Evolutionary conservation across 2,797 vertebrate species (phyloP).

Genomic region (Notolabrus celidotus): DNA sequence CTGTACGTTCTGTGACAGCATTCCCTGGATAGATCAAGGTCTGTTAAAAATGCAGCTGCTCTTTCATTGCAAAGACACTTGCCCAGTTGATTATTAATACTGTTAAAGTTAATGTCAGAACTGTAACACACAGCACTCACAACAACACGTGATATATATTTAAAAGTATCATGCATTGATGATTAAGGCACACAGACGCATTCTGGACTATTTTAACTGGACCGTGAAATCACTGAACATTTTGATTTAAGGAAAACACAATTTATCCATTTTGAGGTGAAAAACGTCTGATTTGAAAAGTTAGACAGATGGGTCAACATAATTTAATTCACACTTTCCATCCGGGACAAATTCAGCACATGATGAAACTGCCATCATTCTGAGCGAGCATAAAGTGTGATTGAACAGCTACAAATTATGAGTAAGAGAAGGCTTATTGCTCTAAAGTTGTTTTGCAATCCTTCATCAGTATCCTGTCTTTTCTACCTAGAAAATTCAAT

Average conservation of each 20-base stretch:
- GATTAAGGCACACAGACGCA: too few relatives aligned
- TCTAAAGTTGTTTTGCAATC: conserved; percentile 7
- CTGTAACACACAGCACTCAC: neutral
- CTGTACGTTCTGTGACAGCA: neutral
- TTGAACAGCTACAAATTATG: neutral
- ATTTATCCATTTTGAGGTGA: too few relatives aligned
- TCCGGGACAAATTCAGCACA: neutral
- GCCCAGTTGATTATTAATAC: conserved; percentile 5
- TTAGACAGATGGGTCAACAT: neutral
- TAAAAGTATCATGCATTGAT: neutral
- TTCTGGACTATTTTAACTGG: too few relatives aligned
- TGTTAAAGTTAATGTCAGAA: neutral
- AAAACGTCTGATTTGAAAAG: neutral
- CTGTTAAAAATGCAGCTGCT: conserved; percentile 14
- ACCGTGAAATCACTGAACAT: too few relatives aligned
- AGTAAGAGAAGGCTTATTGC: neutral
- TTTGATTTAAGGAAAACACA: too few relatives aligned
- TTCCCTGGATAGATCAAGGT: neutral
- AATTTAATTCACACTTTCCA: neutral
- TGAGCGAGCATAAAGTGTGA: neutral
- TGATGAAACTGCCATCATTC: neutral
- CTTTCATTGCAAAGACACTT: neutral
- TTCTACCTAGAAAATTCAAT: neutral
- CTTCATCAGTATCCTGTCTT: too few relatives aligned
- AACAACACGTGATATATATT: neutral